Evolutionary conservation across 2,113 vertebrate genomes (phyloP).

Genomic region (Calcarius ornatus): DNA sequence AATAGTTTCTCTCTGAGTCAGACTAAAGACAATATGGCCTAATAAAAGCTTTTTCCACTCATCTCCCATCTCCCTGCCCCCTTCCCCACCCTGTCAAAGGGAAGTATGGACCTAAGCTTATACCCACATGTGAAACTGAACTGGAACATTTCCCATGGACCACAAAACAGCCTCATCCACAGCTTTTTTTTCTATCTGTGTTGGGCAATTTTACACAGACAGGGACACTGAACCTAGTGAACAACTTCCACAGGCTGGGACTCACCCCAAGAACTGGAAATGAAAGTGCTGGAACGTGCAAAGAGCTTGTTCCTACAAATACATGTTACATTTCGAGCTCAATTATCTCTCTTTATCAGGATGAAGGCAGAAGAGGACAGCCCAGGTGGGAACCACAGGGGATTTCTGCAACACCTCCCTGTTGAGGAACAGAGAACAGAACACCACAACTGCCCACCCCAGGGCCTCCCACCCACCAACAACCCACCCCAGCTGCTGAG

Average conservation of each 20-base stretch:
- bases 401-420: neutral
- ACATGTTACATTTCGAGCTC: neutral
- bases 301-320: neutral
- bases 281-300: neutral
- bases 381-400: neutral
- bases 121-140: neutral
- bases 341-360: neutral
- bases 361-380: neutral
- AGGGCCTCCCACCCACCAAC: neutral
- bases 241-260: neutral
- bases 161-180: neutral
- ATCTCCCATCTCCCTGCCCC: neutral
- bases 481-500: neutral
- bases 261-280: neutral
- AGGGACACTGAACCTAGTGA: neutral
- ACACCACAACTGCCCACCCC: neutral
- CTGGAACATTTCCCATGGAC: neutral
- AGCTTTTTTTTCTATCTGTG: neutral
- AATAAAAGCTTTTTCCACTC: neutral
- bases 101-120: neutral
- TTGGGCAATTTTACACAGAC: neutral
- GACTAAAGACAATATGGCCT: neutral
- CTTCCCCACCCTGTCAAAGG: neutral
- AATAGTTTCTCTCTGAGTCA: constrained; percentile 6
- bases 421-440: neutral